Percentiles rank a stretch among this genome's conserved stretches.
These are phyloP conservation scores for Pygoscelis antarcticus DNA, from an alignment of 2,113 vertebrate species.

Conservation along the genomic window DNA sequence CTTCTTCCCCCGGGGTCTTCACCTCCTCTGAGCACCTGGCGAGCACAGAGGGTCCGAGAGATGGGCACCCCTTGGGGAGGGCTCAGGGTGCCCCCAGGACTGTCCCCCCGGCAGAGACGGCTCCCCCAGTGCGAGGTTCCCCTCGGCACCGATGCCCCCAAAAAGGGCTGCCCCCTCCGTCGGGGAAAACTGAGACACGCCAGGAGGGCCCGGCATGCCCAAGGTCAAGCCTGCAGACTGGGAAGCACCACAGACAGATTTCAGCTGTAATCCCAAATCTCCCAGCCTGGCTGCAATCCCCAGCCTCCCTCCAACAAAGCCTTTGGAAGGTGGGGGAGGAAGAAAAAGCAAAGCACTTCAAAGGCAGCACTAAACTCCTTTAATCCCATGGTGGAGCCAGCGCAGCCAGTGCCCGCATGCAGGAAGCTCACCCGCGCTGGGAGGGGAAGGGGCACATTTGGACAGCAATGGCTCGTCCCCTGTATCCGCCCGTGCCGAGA, in stretches of 20 bases:
- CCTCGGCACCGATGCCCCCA: rapidly evolving
- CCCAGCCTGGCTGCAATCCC: not conserved
- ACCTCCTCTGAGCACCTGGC: constrained; percentile 90
- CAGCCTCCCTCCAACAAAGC: constrained; percentile 4
- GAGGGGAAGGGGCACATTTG: not conserved
- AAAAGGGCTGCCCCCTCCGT: not conserved
- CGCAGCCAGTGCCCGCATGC: not conserved
- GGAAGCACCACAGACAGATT: not conserved
- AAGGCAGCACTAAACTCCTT: constrained; percentile 41
- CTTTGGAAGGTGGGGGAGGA: not conserved
- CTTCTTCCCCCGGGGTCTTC: constrained; percentile 85
- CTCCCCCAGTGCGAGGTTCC: too few species aligned
- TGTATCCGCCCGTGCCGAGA: rapidly evolving
- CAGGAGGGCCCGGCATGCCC: rapidly evolving
- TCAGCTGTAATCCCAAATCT: not conserved
- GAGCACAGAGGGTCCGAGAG: not conserved
- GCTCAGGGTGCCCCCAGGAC: not conserved
- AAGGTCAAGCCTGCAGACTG: not conserved
- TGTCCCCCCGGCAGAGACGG: not conserved
- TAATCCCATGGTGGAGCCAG: not conserved
- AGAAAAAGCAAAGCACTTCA: constrained; percentile 20
- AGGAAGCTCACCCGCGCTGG: rapidly evolving
- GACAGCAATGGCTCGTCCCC: not conserved
- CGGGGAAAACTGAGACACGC: not conserved
- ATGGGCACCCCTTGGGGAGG: rapidly evolving